A percentile compares a stretch with the other conserved stretches of the same genome.
phyloP scores from a whole-genome alignment of 2,888 invertebrate species.

The Phytoseiulus persimilis region DNA sequence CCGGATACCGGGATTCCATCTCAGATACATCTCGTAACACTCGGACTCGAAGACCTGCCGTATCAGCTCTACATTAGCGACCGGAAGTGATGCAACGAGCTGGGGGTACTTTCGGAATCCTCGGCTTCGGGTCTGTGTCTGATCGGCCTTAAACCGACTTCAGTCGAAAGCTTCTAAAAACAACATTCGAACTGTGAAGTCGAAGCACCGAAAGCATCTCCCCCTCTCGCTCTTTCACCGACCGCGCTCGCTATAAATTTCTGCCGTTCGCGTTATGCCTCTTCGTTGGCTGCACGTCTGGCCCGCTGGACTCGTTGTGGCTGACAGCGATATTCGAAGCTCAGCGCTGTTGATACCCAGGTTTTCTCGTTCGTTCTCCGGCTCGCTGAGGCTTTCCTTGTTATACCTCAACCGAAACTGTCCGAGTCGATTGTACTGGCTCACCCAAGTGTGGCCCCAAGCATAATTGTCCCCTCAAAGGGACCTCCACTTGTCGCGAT shows the following conservation, averaged over 20 bases:
- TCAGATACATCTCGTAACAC: background rate
- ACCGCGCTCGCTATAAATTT: background rate
- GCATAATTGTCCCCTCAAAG: background rate
- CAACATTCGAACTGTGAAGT: background rate
- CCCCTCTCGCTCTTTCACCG: background rate
- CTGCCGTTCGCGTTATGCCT: background rate
- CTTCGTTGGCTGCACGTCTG: background rate
- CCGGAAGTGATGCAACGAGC: background rate
- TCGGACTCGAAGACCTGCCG: background rate
- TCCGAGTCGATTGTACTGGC: background rate
- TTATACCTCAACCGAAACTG: background rate
- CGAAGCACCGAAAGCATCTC: background rate
- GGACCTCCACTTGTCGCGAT: background rate
- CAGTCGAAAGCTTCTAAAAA: background rate
- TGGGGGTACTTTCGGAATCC: background rate
- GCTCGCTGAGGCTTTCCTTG: background rate
- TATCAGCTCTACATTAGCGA: background rate
- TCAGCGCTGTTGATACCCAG: background rate
- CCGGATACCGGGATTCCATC: background rate
- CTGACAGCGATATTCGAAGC: background rate
- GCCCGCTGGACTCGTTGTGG: background rate
- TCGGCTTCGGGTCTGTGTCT: background rate
- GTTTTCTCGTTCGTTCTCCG: background rate
- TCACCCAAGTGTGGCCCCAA: background rate
- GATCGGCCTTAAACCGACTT: background rate